Evolutionary conservation across 2,888 invertebrate species (phyloP).

Genomic region (Griposia aprilina): DNA sequence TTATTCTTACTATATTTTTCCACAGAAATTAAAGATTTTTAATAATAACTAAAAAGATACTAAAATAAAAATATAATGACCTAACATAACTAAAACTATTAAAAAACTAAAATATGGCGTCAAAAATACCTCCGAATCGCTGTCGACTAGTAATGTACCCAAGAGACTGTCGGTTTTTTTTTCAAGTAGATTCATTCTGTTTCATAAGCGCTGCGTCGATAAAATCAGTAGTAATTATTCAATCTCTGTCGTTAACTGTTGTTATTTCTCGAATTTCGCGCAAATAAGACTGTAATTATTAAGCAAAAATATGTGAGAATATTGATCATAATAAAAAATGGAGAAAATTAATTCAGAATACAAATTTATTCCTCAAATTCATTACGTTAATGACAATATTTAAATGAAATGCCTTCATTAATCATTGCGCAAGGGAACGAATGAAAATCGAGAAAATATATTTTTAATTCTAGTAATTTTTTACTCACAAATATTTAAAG

Average conservation of each 20-base stretch:
- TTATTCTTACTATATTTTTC: too few relatives aligned
- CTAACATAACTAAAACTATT: too few relatives aligned
- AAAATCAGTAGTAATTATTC: not conserved
- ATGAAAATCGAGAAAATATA: not conserved
- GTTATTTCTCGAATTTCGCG: too few relatives aligned
- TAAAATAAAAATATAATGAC: too few relatives aligned
- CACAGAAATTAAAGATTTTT: too few relatives aligned
- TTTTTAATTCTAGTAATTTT: constrained; percentile 25
- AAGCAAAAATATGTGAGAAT: not conserved
- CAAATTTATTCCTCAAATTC: constrained; percentile 35
- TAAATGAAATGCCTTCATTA: constrained; percentile 46
- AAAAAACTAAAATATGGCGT: too few relatives aligned
- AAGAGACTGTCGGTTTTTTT: too few relatives aligned
- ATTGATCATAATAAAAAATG: constrained; percentile 2
- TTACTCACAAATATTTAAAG: constrained; percentile 13
- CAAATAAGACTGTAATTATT: too few relatives aligned
- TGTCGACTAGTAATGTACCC: too few relatives aligned
- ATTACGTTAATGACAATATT: constrained; percentile 56
- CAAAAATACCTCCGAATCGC: too few relatives aligned
- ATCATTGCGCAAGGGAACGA: constrained; percentile 30
- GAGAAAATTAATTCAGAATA: constrained; percentile 8
- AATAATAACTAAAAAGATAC: too few relatives aligned
- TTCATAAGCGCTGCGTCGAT: not conserved
- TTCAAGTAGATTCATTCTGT: not conserved
- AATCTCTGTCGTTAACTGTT: too few relatives aligned